Evolutionary conservation across 1,140 invertebrate genomes (phyloP).

Genomic region (Tetramorium simillimum): DNA sequence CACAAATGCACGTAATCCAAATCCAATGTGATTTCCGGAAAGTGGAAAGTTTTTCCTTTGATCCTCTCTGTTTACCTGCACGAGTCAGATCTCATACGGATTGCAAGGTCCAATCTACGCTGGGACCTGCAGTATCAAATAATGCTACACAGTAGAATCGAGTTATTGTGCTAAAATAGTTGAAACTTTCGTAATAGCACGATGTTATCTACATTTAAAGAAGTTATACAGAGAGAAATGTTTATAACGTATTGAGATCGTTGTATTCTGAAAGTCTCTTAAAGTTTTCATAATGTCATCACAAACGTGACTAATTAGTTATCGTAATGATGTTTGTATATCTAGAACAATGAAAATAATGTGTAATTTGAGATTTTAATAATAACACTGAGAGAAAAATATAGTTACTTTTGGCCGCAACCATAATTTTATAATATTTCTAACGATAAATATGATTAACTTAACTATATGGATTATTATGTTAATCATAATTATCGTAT

Average conservation of each 20-base stretch:
- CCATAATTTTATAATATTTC: too few species aligned
- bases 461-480: too few species aligned
- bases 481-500: too few species aligned
- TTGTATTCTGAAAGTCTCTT: background rate
- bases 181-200: background rate
- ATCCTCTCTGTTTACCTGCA: background rate
- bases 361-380: background rate
- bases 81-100: slow-evolving; percentile 1
- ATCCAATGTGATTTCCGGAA: slow-evolving; percentile 18
- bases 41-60: slow-evolving; percentile 35
- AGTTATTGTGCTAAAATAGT: slow-evolving; percentile 6
- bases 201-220: background rate
- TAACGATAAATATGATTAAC: too few species aligned
- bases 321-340: background rate
- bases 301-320: too few species aligned
- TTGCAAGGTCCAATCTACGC: background rate
- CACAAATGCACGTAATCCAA: slow-evolving; percentile 39
- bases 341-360: background rate
- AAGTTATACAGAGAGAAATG: background rate
- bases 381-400: too few species aligned
- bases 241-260: background rate
- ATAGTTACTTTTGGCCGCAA: too few species aligned
- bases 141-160: background rate
- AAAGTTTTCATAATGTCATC: background rate
- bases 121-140: background rate